Evolutionary conservation across 2,797 vertebrate genomes (phyloP).

Genomic region (Neostethus bicornis): DNA sequence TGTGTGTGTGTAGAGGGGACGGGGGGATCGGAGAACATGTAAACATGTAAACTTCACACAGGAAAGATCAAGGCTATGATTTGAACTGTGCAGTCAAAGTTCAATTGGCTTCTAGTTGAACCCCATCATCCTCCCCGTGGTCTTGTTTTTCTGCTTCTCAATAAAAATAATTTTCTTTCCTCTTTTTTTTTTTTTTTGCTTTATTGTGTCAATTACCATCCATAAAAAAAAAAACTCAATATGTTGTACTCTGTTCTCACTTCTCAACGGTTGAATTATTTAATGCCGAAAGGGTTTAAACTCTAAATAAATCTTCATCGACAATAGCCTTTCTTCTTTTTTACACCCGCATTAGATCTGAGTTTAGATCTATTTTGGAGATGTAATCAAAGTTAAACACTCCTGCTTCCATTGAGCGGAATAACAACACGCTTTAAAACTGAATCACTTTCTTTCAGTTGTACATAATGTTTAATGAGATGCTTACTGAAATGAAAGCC

Average conservation of each 20-base stretch:
- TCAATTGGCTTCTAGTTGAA: constrained; percentile 53
- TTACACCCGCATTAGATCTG: too few relatives aligned
- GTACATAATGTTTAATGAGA: constrained; percentile 12
- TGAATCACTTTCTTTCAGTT: background rate
- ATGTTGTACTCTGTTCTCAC: background rate
- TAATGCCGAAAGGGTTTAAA: background rate
- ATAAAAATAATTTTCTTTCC: too few relatives aligned
- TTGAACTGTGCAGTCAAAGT: constrained; percentile 48
- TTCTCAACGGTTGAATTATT: background rate
- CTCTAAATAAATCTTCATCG: constrained; percentile 4
- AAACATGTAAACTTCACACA: constrained; percentile 64
- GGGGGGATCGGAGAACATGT: constrained; percentile 48
- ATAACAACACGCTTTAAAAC: background rate
- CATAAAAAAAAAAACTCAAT: background rate
- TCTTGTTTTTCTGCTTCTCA: background rate
- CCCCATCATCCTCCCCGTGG: constrained; percentile 12
- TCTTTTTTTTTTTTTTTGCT: background rate
- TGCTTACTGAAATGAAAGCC: constrained; percentile 11
- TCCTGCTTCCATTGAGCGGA: background rate
- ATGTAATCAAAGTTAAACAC: background rate
- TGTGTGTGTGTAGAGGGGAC: constrained; percentile 39
- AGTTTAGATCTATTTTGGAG: background rate
- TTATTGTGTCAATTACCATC: background rate
- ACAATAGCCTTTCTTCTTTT: too few relatives aligned
- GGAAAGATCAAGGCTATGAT: constrained; percentile 53